Percentiles rank a stretch among this genome's conserved stretches.
phyloP scores from a whole-genome alignment of 2,888 invertebrate species.

The Meteorus colon region DNA sequence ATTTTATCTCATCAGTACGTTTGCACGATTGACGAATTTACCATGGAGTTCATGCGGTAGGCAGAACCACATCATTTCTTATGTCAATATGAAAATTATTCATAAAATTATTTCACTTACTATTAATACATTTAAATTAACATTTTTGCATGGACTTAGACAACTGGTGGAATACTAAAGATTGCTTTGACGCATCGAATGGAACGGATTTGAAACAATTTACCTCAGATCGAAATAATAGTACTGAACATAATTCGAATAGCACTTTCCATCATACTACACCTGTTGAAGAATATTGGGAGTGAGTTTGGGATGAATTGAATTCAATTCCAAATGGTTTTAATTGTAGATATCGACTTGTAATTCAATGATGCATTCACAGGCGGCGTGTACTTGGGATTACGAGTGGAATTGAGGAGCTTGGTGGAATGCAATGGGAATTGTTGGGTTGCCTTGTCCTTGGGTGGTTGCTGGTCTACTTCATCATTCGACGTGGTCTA shows the following conservation, averaged over 20 bases:
- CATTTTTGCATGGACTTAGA: slow-evolving; percentile 61
- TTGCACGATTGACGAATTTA: slow-evolving; percentile 75
- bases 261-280: slow-evolving; percentile 67
- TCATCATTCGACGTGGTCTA: slow-evolving; percentile 83
- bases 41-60: slow-evolving; percentile 80
- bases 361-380: slow-evolving; percentile 24
- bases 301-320: slow-evolving; percentile 72
- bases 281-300: slow-evolving; percentile 78
- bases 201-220: slow-evolving; percentile 22
- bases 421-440: slow-evolving; percentile 82
- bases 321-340: background rate
- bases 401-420: slow-evolving; percentile 77
- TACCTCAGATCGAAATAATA: slow-evolving; percentile 17
- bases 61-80: background rate
- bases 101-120: background rate
- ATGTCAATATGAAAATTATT: slow-evolving; percentile 1
- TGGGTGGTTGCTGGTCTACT: slow-evolving; percentile 82
- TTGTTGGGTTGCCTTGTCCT: slow-evolving; percentile 78
- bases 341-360: background rate
- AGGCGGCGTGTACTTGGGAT: slow-evolving; percentile 79
- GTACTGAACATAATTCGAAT: slow-evolving; percentile 44
- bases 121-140: slow-evolving; percentile 18
- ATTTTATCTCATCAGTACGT: slow-evolving; percentile 80
- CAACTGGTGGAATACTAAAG: slow-evolving; percentile 81
- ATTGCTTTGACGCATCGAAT: slow-evolving; percentile 69